Evolutionary conservation across 2,797 vertebrate genomes (phyloP), one percentile per base, ranked within the genome.

Genomic region (Danio choprae): DNA sequence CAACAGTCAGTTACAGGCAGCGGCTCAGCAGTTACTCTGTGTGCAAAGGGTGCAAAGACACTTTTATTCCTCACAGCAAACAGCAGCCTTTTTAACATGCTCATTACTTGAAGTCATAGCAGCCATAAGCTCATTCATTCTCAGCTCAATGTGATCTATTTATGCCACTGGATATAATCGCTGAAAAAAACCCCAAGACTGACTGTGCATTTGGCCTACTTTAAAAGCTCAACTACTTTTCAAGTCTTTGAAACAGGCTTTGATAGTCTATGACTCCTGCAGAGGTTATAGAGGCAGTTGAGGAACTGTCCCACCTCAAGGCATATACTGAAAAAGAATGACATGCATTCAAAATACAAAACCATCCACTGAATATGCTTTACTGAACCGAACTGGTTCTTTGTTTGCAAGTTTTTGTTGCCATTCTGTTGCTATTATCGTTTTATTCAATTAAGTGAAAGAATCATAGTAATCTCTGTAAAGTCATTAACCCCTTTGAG

Each of bases 91-190:
- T 69, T 69, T 48, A 78, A 78, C 16, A 59, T 50, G 44, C 65
- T 70, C 76, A 59, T 70, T 68, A 60, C 43, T 70, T 78, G 8
- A 70, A 70, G 55, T 70, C 55, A 79, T 70, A 60, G 8, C 76
- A 79, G 18, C 43, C 44, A 50, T 51, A 71, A 44, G 20, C 65
- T 58, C 13, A 64, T 70, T 63, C 13, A 67, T 78, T 65, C 6
- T 20, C 11, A 41, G 9, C 40, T 72, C 13, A 53, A 55, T n/a
- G 41, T 6, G 12, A 4, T 62, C 40, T 41, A 64, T 63, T 70
- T 64, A 70, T 64, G 68, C 62, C n/a, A n/a, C 58, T 56, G 58
- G 65, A 59, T 56, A 38, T 29, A 29, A 56, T 3, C 0, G 6
- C 29, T 29, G 44, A 1, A 7, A 22, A 44, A 56, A 56, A 43